A percentile compares a stretch with the other conserved stretches of the same genome.
phyloP scores from a whole-genome alignment of 2,797 vertebrate genomes.

The Spheniscus humboldti region DNA sequence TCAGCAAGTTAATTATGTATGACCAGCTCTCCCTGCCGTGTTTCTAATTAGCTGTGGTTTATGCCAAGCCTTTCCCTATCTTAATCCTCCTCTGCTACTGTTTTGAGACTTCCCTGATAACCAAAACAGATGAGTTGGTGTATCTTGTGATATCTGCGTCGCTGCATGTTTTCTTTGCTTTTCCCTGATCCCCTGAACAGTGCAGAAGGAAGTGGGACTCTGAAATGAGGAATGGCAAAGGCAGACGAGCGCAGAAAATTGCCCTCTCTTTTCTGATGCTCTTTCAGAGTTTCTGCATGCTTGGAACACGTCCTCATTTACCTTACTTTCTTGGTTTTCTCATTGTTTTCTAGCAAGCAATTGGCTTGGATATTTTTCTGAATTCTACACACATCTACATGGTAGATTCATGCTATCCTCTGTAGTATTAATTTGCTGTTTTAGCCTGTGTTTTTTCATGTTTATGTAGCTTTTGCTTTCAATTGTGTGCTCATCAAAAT shows the following conservation, averaged over 20 bases:
- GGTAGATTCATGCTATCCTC: not conserved
- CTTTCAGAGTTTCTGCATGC: not conserved
- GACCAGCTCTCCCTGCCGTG: not conserved
- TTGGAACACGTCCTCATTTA: not conserved
- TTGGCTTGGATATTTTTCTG: not conserved
- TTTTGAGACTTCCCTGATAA: not conserved
- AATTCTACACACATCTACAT: not conserved
- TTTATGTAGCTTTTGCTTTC: not conserved
- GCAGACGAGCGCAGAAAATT: not conserved
- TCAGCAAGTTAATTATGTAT: not conserved
- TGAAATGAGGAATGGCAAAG: not conserved
- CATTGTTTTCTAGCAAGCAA: not conserved
- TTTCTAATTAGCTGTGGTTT: slow-evolving; percentile 12
- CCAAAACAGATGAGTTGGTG: not conserved
- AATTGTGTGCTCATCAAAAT: not conserved
- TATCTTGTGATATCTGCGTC: not conserved
- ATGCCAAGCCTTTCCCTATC: not conserved
- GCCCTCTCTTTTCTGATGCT: not conserved
- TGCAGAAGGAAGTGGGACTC: fast-evolving
- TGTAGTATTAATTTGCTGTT: not conserved
- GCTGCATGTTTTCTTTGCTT: not conserved
- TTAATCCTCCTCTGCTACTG: not conserved
- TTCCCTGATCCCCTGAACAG: not conserved
- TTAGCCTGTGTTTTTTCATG: not conserved
- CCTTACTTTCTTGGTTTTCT: not conserved